Evolutionary conservation across 2,113 vertebrate species (phyloP), one percentile per base, ranked within the genome.

Genomic region (Chrysemys picta): DNA sequence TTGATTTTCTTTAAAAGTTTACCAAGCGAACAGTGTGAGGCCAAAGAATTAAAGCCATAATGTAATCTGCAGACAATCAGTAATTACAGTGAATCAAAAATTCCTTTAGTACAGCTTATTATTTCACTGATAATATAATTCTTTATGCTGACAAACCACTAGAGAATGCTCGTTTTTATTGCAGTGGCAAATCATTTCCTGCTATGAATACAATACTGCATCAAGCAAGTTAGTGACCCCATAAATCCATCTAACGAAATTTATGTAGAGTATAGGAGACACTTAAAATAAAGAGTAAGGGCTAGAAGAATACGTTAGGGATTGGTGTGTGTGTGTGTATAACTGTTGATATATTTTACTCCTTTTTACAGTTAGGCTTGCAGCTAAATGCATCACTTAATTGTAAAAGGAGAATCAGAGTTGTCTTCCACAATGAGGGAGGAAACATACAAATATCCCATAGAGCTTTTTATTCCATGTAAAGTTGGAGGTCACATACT

Each of bases 231-330:
- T 93, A 94, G 94, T 97, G 91, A 93, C 94, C 94, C 89, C 85
- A 97, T 96, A 96, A 96, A 98, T 96, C 84, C 94, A 90, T 53
- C 89, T 96, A 95, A 94, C 94, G 85, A 97, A 94, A 95, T 97
- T 95, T 96, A 81, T 79, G 86, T 89, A 82, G 83, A 88, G 29
- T 84, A 72, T 78, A 93, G 91, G 57, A 91, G 53, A 95, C 93
- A 52, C 59, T 85, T 47, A 92, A 95, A 94, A 72, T 16, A 42
- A n/a, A n/a, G 76, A 76, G 82, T 45, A 93, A 78, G 56, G 81
- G 49, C 11, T 84, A 62, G 31, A 4, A n/a, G n/a, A 91, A 93
- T 82, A 52, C 80, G 89, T n/a, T 56, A 53, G 17, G 95, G 75
- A 16, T 54, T 42, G 89, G 16, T 31, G 29, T 42, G 91, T 31